Conservation (phyloP, 2,888 invertebrate genomes). For the Plebejus melissa region DNA sequence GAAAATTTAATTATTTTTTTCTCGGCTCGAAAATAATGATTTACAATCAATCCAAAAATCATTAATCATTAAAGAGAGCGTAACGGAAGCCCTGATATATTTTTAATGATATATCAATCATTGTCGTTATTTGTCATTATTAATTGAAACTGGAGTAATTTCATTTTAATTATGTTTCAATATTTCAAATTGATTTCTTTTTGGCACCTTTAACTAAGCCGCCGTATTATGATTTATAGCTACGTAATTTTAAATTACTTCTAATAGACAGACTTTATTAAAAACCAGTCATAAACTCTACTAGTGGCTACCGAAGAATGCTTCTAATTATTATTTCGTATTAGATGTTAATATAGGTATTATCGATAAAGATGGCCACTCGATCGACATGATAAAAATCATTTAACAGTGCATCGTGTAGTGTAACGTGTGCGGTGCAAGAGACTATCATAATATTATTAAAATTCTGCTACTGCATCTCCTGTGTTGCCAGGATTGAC, state of each 20-base stretch:
- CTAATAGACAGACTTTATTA: constrained; percentile 14
- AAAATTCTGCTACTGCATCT: no score
- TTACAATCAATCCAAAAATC: constrained; percentile 48
- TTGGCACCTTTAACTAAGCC: constrained; percentile 26
- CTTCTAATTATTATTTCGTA: neutral
- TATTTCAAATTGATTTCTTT: constrained; percentile 28
- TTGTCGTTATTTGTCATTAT: constrained; percentile 38
- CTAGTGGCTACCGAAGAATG: neutral
- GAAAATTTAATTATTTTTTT: constrained; percentile 14
- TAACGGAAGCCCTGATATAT: constrained; percentile 55
- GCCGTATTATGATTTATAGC: constrained; percentile 1
- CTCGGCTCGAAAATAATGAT: constrained; percentile 35
- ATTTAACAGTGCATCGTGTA: no score
- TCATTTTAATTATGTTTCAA: constrained; percentile 34
- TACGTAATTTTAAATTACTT: neutral
- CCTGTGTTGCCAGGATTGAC: no score
- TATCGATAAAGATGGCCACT: no score
- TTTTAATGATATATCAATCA: constrained; percentile 48
- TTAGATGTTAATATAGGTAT: neutral
- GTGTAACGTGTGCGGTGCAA: no score
- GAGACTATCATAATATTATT: no score
- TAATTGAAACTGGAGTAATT: constrained; percentile 53
- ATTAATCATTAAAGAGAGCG: constrained; percentile 66
- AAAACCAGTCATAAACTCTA: neutral
- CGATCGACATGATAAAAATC: no score